phyloP scores from a whole-genome alignment of 2,797 vertebrate genomes.

The Neopelma chrysocephalum region DNA sequence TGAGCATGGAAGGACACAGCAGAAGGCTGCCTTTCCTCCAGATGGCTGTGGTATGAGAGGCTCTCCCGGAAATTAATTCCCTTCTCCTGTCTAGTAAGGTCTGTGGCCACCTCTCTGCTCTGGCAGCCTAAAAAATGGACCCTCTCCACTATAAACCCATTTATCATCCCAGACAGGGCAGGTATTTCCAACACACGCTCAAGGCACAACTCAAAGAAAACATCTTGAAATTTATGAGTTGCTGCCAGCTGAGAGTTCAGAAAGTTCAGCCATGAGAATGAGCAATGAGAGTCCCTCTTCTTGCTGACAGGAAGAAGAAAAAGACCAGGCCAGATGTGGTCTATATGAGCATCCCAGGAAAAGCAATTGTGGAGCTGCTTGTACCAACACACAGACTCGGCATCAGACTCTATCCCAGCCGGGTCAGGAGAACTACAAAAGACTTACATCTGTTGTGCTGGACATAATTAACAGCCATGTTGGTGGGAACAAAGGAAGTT shows the following conservation, averaged over 20 bases:
- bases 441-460: slow-evolving; percentile 97
- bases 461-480: slow-evolving; percentile 97
- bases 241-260: background rate
- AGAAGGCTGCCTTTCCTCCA: background rate
- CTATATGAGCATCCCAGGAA: background rate
- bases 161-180: background rate
- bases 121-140: background rate
- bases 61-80: background rate
- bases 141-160: background rate
- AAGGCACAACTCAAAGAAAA: background rate
- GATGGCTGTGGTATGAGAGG: background rate
- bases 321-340: background rate
- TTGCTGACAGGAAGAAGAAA: background rate
- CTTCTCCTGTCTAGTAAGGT: background rate
- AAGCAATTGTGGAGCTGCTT: background rate
- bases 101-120: background rate
- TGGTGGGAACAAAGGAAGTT: slow-evolving; percentile 97
- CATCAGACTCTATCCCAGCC: background rate
- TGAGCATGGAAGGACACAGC: background rate
- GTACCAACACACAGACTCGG: background rate
- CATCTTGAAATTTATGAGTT: background rate
- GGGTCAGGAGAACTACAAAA: background rate
- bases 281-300: background rate
- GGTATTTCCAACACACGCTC: background rate
- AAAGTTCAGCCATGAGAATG: background rate